Evolutionary conservation across 2,888 invertebrate species (phyloP).

Genomic region (Dendrolimus houi): DNA sequence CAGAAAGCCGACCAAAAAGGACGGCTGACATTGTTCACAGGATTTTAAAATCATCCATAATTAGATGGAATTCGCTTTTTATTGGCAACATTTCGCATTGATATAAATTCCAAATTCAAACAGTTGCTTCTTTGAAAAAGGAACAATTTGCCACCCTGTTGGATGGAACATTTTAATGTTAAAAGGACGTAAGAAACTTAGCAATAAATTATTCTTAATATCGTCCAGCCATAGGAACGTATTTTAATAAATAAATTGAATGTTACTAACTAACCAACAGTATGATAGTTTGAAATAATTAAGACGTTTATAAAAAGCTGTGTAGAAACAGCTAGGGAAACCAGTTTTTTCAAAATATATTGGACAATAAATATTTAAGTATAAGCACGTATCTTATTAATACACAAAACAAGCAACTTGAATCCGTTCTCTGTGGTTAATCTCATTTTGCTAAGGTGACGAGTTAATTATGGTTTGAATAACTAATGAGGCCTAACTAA

Average conservation of each 20-base stretch:
- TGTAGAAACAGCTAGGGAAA: no score
- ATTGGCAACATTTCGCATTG: constrained; percentile 49
- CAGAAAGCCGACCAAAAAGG: constrained; percentile 47
- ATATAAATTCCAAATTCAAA: constrained; percentile 64
- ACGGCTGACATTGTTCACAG: constrained; percentile 73
- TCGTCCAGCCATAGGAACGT: not conserved
- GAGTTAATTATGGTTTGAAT: no score
- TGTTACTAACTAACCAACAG: no score
- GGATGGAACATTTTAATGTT: constrained; percentile 39
- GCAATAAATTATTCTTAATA: constrained; percentile 4
- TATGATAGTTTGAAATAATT: no score
- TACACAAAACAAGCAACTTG: no score
- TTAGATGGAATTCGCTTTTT: constrained; percentile 73
- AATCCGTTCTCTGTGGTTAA: no score
- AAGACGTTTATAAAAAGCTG: no score
- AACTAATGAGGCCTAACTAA: no score
- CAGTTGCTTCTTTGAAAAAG: constrained; percentile 46
- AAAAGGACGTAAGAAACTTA: constrained; percentile 29
- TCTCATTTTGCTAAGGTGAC: no score
- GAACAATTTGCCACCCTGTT: constrained; percentile 62
- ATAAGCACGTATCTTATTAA: no score
- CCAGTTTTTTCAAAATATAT: no score
- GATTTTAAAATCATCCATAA: constrained; percentile 74
- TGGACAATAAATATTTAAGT: no score
- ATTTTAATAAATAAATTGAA: constrained; percentile 10